Conservation (phyloP, 1,140 invertebrate species). For the Drosophila ercepeae region DNA sequence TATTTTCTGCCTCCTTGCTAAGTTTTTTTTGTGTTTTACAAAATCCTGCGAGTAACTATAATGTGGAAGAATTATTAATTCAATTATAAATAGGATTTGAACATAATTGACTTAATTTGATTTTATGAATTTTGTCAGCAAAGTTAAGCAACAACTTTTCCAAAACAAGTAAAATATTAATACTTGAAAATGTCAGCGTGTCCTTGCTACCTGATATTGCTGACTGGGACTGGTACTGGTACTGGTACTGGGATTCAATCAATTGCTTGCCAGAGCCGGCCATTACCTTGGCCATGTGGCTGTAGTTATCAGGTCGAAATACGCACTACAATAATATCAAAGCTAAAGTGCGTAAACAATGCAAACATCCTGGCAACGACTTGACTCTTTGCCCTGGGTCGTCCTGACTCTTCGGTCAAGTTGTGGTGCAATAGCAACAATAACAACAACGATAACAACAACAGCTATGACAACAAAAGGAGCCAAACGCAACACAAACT, state of each 20-base stretch:
- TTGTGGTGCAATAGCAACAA: slow-evolving; percentile 22
- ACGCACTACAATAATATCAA: slow-evolving; percentile 78
- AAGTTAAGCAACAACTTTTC: not conserved
- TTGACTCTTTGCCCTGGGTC: slow-evolving; percentile 24
- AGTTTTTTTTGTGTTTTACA: not conserved
- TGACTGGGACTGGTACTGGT: too few relatives aligned
- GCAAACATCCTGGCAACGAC: slow-evolving; percentile 70
- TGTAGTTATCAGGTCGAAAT: slow-evolving; percentile 47
- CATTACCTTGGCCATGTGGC: slow-evolving; percentile 31
- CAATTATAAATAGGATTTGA: not conserved
- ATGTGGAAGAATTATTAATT: too few relatives aligned
- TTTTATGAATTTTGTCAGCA: not conserved
- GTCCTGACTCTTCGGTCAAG: slow-evolving; percentile 17
- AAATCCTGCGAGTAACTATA: not conserved
- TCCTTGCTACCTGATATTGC: not conserved
- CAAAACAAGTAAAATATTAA: not conserved
- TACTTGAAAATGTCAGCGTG: not conserved
- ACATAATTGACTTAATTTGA: not conserved
- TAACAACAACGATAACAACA: slow-evolving; percentile 25
- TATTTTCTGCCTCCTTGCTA: not conserved
- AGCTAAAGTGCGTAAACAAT: slow-evolving; percentile 82
- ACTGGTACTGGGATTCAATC: too few relatives aligned
- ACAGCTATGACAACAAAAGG: slow-evolving; percentile 27
- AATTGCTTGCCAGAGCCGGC: not conserved
- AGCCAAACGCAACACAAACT: slow-evolving; percentile 54